Percentiles rank a stretch among this genome's conserved stretches.
Conservation (phyloP, 1,140 invertebrate genomes). For the Leptopilina boulardi region DNA sequence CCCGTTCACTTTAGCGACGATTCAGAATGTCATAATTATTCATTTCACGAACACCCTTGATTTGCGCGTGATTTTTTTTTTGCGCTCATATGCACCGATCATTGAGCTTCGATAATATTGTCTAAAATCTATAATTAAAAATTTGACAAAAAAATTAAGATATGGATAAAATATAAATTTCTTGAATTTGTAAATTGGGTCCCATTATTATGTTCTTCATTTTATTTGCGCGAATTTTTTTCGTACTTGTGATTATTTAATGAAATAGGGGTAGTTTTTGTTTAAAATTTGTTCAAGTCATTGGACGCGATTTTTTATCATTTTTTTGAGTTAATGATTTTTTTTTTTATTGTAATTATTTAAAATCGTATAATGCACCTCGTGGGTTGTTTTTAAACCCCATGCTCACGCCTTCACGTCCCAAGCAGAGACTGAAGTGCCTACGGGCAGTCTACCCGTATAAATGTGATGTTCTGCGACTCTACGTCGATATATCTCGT, state of each 20-base stretch:
- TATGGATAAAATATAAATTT: neutral
- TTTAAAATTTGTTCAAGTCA: neutral
- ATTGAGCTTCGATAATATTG: neutral
- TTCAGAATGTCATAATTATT: constrained; percentile 32
- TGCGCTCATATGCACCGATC: neutral
- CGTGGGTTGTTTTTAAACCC: constrained; percentile 52
- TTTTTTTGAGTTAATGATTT: neutral
- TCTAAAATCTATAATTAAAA: neutral
- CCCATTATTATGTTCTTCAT: neutral
- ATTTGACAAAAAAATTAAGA: too few relatives aligned
- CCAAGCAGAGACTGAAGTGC: constrained; percentile 70
- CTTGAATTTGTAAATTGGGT: neutral
- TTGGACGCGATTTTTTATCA: neutral
- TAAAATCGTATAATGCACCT: constrained; percentile 51
- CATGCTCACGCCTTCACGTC: constrained; percentile 66
- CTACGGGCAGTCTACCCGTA: constrained; percentile 66
- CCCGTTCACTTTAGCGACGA: constrained; percentile 32
- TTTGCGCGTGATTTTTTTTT: constrained; percentile 3
- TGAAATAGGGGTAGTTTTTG: neutral
- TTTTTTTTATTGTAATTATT: constrained; percentile 36
- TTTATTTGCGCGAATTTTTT: neutral
- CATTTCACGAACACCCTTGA: constrained; percentile 11
- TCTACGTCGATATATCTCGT: constrained; percentile 42
- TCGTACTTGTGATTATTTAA: neutral
- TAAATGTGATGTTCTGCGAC: constrained; percentile 63